Conservation (phyloP, 2,113 vertebrate species). For the Amblyornis subalaris region DNA sequence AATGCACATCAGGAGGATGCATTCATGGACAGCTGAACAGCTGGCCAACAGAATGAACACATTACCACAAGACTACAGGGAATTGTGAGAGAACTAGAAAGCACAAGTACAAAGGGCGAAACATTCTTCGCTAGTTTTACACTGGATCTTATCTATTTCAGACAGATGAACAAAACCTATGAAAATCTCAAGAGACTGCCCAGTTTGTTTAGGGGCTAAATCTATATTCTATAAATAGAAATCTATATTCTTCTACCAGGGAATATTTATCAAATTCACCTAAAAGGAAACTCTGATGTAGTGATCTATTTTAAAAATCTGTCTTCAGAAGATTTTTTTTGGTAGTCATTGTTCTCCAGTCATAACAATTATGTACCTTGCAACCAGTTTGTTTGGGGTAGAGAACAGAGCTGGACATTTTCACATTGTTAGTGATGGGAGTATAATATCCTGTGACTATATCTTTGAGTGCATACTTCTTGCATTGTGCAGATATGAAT, state of each 20-base stretch:
- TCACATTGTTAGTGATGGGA: neutral
- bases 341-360: neutral
- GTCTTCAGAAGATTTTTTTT: neutral
- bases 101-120: neutral
- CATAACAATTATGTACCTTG: neutral
- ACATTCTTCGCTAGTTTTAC: neutral
- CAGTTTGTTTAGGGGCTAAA: neutral
- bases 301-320: neutral
- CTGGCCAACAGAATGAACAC: constrained; percentile 19
- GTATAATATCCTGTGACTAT: neutral
- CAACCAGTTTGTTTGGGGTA: neutral
- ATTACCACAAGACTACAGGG: constrained; percentile 19
- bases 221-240: neutral
- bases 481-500: neutral
- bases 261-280: neutral
- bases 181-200: neutral
- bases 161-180: neutral
- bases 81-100: constrained; percentile 30
- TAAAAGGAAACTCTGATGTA: neutral
- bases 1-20: neutral
- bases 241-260: neutral
- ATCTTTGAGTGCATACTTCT: neutral
- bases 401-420: neutral
- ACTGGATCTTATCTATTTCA: neutral
- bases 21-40: constrained; percentile 3